phyloP scores from a whole-genome alignment of 2,888 invertebrate genomes.

The Antitype chi region DNA sequence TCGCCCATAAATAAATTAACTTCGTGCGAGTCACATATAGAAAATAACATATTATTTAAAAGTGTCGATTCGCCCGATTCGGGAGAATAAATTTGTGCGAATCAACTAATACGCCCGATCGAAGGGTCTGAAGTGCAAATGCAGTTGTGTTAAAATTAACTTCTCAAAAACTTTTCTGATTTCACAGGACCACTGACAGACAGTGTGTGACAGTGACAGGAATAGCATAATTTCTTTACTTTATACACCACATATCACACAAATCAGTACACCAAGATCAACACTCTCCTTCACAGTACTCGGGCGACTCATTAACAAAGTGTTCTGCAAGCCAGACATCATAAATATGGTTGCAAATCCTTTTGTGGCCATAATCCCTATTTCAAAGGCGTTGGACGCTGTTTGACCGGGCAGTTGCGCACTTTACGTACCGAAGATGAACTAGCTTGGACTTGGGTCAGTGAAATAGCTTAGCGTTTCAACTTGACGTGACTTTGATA shows the following conservation, averaged over 20 bases:
- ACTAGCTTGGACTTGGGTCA: background rate
- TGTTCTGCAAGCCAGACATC: background rate
- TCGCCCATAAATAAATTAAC: no score
- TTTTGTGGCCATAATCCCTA: slow-evolving; percentile 31
- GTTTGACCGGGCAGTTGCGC: background rate
- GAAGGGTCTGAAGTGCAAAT: no score
- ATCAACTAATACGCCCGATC: no score
- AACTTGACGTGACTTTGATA: background rate
- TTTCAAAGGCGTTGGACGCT: slow-evolving; percentile 9
- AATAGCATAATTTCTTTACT: background rate
- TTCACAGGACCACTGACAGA: background rate
- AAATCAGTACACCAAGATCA: background rate
- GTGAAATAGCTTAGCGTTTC: background rate
- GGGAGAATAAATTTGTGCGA: no score
- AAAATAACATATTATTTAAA: no score
- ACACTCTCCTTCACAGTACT: background rate
- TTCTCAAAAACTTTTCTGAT: background rate
- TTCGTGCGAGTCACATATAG: no score
- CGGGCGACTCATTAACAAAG: slow-evolving; percentile 32
- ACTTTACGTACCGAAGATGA: background rate
- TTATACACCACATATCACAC: background rate
- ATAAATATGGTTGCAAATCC: slow-evolving; percentile 13
- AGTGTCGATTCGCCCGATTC: no score
- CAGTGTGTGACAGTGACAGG: background rate
- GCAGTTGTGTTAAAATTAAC: background rate